Evolutionary conservation across 2,113 vertebrate species (phyloP).

Genomic region (Rhagologus leucostigma): DNA sequence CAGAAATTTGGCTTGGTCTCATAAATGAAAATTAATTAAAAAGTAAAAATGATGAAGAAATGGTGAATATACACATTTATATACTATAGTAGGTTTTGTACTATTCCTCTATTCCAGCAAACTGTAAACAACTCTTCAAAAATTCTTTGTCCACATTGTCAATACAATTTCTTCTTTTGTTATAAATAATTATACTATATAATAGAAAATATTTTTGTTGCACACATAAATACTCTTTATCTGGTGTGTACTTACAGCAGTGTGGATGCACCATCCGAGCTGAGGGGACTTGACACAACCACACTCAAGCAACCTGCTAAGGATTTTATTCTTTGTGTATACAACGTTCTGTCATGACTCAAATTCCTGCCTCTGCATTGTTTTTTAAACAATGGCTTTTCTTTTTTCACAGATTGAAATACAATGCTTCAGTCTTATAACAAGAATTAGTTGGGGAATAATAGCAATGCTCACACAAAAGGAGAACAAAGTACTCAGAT

Average conservation of each 20-base stretch:
- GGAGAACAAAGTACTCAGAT: not conserved
- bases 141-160: not conserved
- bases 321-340: not conserved
- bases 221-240: not conserved
- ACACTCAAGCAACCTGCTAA: not conserved
- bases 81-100: not conserved
- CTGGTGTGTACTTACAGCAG: not conserved
- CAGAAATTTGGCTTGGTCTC: not conserved
- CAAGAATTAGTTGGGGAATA: slow-evolving; percentile 3
- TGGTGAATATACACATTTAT: not conserved
- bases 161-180: not conserved
- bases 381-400: not conserved
- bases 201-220: no score
- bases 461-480: not conserved
- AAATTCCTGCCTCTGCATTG: not conserved
- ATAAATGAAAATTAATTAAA: not conserved
- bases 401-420: not conserved
- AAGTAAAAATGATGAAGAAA: not conserved
- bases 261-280: not conserved
- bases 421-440: not conserved
- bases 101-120: not conserved
- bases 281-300: not conserved
- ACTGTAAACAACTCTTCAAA: not conserved
- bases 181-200: not conserved
- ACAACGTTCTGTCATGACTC: not conserved